Percentiles rank a stretch among this genome's conserved stretches.
These are phyloP conservation scores for Lomographa bimaculata DNA, from an alignment of 2,888 invertebrate species.

Conservation along the genomic window DNA sequence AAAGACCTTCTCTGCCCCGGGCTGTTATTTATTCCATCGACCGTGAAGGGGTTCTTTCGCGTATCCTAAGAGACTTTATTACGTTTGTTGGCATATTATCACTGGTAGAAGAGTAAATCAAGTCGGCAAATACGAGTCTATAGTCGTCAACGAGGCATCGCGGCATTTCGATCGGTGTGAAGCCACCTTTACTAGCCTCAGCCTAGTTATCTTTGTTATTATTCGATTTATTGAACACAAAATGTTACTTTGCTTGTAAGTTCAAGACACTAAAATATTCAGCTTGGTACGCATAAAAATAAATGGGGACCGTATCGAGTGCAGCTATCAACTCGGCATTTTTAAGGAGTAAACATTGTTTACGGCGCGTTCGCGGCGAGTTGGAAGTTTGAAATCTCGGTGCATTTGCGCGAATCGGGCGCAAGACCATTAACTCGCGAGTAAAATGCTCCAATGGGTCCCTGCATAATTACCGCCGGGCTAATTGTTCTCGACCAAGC, in stretches of 20 bases:
- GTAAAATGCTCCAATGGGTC: slow-evolving; percentile 56
- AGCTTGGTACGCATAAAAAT: neutral
- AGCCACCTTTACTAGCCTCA: slow-evolving; percentile 40
- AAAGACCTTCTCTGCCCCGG: slow-evolving; percentile 21
- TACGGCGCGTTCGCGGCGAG: slow-evolving; percentile 35
- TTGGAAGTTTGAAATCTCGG: slow-evolving; percentile 34
- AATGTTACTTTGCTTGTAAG: too few relatives aligned
- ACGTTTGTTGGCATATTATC: slow-evolving; percentile 39
- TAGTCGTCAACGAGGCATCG: slow-evolving; percentile 55
- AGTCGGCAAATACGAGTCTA: slow-evolving; percentile 53
- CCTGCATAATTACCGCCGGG: slow-evolving; percentile 63
- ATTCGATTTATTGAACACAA: too few relatives aligned
- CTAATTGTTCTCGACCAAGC: slow-evolving; percentile 61
- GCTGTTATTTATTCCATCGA: slow-evolving; percentile 6
- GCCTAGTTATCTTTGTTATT: too few relatives aligned
- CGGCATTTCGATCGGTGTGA: slow-evolving; percentile 43
- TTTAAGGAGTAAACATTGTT: slow-evolving; percentile 38
- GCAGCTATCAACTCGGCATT: slow-evolving; percentile 9
- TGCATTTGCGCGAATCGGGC: slow-evolving; percentile 58
- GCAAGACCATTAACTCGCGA: slow-evolving; percentile 54
- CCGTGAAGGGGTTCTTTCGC: slow-evolving; percentile 18
- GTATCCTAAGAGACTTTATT: slow-evolving; percentile 8
- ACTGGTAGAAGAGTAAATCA: slow-evolving; percentile 57
- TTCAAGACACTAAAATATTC: too few relatives aligned
- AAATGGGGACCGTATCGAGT: slow-evolving; percentile 2